Percentiles rank a stretch among this genome's conserved stretches.
phyloP scores from a whole-genome alignment of 2,113 vertebrate species.

The Chloropsis hardwickii region DNA sequence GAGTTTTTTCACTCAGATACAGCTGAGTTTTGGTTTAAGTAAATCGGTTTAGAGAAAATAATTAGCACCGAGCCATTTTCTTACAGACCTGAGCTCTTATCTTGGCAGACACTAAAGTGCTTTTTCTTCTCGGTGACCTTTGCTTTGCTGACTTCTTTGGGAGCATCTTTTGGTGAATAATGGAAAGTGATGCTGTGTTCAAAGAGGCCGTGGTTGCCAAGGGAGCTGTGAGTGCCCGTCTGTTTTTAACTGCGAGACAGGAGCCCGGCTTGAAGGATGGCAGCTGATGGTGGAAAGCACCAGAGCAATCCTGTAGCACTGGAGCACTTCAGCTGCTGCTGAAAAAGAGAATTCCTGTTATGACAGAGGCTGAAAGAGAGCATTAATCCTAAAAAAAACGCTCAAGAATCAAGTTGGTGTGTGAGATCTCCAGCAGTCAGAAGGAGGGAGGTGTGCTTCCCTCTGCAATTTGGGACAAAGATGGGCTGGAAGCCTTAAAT shows the following conservation, averaged over 20 bases:
- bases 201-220: conserved; percentile 34
- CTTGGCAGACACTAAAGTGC: conserved; percentile 4
- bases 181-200: background rate
- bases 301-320: background rate
- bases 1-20: background rate
- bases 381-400: background rate
- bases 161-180: conserved; percentile 26
- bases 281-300: background rate
- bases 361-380: conserved; percentile 1
- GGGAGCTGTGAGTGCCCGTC: conserved; percentile 16
- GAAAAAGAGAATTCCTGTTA: background rate
- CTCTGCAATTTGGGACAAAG: background rate
- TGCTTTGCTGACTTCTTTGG: conserved; percentile 18
- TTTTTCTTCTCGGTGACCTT: conserved; percentile 9
- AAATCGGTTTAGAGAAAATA: background rate
- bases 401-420: background rate
- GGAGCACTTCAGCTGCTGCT: background rate
- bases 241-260: background rate
- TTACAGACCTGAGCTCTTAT: background rate
- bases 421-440: background rate
- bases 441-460: background rate
- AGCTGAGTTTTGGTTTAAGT: background rate
- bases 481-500: background rate
- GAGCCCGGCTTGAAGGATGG: background rate
- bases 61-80: background rate